These are phyloP conservation scores for Vidua chalybeata DNA, from an alignment of 2,113 vertebrate genomes.

Conservation along the genomic window DNA sequence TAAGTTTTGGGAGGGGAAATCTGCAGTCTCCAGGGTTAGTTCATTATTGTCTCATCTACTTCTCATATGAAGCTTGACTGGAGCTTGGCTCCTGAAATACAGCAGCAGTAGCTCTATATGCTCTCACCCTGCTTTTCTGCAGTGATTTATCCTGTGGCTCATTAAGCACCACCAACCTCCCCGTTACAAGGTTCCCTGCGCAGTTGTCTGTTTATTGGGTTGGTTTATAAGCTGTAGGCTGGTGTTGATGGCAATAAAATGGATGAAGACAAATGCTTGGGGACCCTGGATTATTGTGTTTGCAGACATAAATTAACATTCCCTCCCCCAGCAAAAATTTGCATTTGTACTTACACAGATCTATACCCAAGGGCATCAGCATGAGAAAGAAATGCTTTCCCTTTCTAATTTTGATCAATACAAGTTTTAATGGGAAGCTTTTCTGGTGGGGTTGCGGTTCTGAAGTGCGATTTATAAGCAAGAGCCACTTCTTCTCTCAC, in stretches of 20 bases:
- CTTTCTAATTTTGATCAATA: background rate
- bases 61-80: background rate
- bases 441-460: background rate
- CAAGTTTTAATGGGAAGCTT: background rate
- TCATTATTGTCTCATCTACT: background rate
- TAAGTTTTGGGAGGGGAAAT: background rate
- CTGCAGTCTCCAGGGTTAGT: background rate
- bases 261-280: background rate
- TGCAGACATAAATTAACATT: background rate
- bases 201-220: background rate
- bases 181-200: accelerated
- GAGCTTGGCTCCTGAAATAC: background rate
- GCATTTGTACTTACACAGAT: background rate
- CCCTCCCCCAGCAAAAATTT: background rate
- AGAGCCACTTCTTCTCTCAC: background rate
- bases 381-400: background rate
- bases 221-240: background rate
- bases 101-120: background rate
- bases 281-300: background rate
- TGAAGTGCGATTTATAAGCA: background rate
- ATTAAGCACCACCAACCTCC: background rate
- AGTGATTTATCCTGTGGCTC: background rate
- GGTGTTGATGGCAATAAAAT: background rate
- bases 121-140: background rate
- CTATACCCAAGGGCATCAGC: background rate